Base-by-base conservation (phyloP, 2,888 invertebrate genomes). In the Pterostichus niger region DNA sequence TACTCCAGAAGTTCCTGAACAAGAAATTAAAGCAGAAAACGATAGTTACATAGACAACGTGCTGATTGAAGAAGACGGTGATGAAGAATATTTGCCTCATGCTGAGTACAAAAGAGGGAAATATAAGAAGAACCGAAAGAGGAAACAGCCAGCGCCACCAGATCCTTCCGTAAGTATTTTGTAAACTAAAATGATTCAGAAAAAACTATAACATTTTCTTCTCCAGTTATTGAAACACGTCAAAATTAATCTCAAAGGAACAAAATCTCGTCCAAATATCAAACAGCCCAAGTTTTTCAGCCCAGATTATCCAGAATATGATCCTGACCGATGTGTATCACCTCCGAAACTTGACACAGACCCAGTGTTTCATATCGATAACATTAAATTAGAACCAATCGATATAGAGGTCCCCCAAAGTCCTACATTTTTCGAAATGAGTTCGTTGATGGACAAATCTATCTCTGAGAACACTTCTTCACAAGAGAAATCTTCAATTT, bases 261-360 rank as follows among this genome's bases (percentile, higher is more conserved):
- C 90, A 6, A 85, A 89, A 71, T 90, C 90, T 0, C 86, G 90
- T 4, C 90, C 90, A 0, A 88, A 89, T 84, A 88, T 89, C 1
- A 90, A 90, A 86, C 87, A 90, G 31, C 90, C 90, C 0, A 88
- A 89, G 84, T 89, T 88, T 84, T 90, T 88, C 84, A 88, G 89
- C 83, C 86, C 84, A 64, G 87, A 87, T 80, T 88, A 85, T 85
- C 33, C 82, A 83, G 52, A 86, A 85, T 76, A 86, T 85, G 10
- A 86, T 85, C 83, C 85, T 84, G 7, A 84, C 85, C 79, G 86
- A 85, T 71, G 75, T 15, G 76, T 73, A 15, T 73, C 61, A 7
- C 80, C 84, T 13, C 82, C 76, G 49, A 84, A 84, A 49, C 6
- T 83, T 4, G 73, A 83, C n/a, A 35, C 56, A 13, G 85, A 85